phyloP scores from a whole-genome alignment of 2,113 vertebrate species.

The Blennius ocellaris region DNA sequence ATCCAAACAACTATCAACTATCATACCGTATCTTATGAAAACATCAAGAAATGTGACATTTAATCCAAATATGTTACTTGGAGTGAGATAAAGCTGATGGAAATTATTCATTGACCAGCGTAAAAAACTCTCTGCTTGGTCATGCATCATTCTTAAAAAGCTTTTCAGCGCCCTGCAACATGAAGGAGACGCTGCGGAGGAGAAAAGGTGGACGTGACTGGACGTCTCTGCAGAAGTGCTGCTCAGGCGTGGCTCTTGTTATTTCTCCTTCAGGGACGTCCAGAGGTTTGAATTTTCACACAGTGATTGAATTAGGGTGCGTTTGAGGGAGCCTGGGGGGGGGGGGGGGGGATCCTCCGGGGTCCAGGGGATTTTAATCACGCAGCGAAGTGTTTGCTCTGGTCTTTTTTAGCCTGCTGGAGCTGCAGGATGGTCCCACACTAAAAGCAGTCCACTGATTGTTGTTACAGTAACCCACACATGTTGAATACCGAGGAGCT shows the following conservation, averaged over 20 bases:
- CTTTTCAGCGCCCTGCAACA: background rate
- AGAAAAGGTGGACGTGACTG: conserved; percentile 16
- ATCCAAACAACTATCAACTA: too few relatives aligned
- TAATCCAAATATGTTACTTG: too few relatives aligned
- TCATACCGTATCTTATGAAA: too few relatives aligned
- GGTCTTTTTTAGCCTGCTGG: conserved; percentile 58
- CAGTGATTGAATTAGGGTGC: conserved; percentile 80
- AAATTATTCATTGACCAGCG: too few relatives aligned
- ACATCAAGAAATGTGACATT: too few relatives aligned
- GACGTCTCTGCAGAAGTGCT: conserved; percentile 26
- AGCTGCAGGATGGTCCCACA: conserved; percentile 65
- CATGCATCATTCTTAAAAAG: background rate
- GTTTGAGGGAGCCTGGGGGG: conserved; percentile 61
- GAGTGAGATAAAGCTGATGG: too few relatives aligned
- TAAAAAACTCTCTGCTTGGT: too few relatives aligned
- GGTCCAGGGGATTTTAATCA: conserved; percentile 72
- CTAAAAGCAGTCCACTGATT: conserved; percentile 66
- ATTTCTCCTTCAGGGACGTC: conserved; percentile 62
- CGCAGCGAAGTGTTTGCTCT: conserved; percentile 67
- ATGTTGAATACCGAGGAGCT: conserved; percentile 35
- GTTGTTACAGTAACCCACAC: conserved; percentile 75
- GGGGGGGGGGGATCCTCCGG: conserved; percentile 42
- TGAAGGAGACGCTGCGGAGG: conserved; percentile 1
- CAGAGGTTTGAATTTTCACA: conserved; percentile 80
- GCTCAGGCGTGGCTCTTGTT: conserved; percentile 49